Conservation (phyloP, 2,888 invertebrate genomes). For the Hipparchia sbordonii region DNA sequence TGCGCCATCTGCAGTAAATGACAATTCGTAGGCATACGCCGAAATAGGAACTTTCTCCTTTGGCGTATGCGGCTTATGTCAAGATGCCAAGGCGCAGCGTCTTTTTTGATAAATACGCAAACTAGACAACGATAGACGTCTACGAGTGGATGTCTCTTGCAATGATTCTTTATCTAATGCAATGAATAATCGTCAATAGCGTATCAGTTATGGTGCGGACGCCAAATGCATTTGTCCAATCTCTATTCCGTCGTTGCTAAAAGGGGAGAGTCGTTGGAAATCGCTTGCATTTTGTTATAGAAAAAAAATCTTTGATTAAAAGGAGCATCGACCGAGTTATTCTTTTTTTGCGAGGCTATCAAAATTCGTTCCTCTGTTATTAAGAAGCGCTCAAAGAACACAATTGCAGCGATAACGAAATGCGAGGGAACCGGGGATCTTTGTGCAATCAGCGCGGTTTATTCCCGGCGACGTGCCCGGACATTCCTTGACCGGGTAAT, state of each 20-base stretch:
- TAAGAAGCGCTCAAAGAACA: slow-evolving; percentile 48
- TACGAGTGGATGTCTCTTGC: no score
- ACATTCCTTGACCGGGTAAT: slow-evolving; percentile 52
- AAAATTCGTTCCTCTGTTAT: slow-evolving; percentile 44
- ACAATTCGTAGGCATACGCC: no score
- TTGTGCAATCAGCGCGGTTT: slow-evolving; percentile 79
- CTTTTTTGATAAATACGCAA: no score
- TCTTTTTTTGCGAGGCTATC: slow-evolving; percentile 27
- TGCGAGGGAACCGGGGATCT: slow-evolving; percentile 74
- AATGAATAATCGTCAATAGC: no score
- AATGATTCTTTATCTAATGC: no score
- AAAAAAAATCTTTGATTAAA: slow-evolving; percentile 1
- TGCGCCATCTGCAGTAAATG: no score
- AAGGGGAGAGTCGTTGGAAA: not conserved
- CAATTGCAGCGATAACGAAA: slow-evolving; percentile 75
- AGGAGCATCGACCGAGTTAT: not conserved
- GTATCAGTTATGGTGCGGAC: no score
- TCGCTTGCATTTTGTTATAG: slow-evolving; percentile 1
- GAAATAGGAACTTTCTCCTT: no score
- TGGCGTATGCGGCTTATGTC: no score
- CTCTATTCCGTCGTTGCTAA: not conserved
- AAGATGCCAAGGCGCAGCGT: no score
- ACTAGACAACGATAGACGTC: no score
- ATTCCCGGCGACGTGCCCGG: slow-evolving; percentile 56
- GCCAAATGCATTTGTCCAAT: no score